phyloP scores from a whole-genome alignment of 2,888 invertebrate species.

The Callyntrura sp. region DNA sequence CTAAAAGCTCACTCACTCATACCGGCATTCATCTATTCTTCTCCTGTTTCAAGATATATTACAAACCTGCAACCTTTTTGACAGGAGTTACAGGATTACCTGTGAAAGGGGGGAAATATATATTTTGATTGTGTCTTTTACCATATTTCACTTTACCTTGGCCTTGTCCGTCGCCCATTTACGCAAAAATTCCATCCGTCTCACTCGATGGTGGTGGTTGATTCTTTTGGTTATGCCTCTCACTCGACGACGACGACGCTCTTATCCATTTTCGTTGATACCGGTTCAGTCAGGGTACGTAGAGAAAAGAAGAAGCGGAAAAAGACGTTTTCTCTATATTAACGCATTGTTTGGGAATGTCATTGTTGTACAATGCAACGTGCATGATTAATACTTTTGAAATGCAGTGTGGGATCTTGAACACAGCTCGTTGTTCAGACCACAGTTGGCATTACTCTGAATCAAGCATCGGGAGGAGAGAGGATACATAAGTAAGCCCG shows the following conservation, averaged over 20 bases:
- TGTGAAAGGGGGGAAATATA: background rate
- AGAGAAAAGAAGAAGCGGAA: background rate
- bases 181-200: slow-evolving; percentile 26
- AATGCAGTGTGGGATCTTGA: background rate
- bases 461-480: too few species aligned
- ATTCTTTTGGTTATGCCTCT: slow-evolving; percentile 15
- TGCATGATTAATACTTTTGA: slow-evolving; percentile 60
- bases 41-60: slow-evolving; percentile 57
- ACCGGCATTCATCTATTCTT: slow-evolving; percentile 3
- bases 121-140: too few species aligned
- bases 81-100: slow-evolving; percentile 52
- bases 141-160: background rate
- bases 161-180: background rate
- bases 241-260: background rate
- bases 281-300: background rate
- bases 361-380: slow-evolving; percentile 60
- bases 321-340: background rate
- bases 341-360: slow-evolving; percentile 47
- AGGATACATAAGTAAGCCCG: too few species aligned
- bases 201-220: slow-evolving; percentile 14
- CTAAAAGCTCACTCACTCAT: slow-evolving; percentile 7
- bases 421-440: too few species aligned
- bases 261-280: slow-evolving; percentile 1
- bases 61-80: slow-evolving; percentile 57
- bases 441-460: too few species aligned